These are phyloP conservation scores for Otus scops DNA, from an alignment of 2,797 vertebrate genomes.

Conservation along the genomic window DNA sequence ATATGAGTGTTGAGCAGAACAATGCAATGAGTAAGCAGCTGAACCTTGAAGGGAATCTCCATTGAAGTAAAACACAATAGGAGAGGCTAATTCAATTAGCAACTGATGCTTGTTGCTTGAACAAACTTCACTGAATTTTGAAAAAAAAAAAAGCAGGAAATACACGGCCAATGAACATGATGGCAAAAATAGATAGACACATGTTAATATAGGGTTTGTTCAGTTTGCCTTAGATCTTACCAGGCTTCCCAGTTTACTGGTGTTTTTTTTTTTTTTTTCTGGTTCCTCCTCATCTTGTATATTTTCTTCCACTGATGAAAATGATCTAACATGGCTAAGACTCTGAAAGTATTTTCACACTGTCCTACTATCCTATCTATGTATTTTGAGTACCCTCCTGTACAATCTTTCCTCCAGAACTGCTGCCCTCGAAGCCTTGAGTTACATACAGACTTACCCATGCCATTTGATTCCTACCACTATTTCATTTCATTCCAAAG, in stretches of 20 bases:
- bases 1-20: constrained; percentile 32
- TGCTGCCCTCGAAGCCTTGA: neutral
- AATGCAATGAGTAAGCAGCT: constrained; percentile 53
- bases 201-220: neutral
- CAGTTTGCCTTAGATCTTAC: neutral
- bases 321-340: neutral
- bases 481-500: neutral
- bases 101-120: constrained; percentile 64
- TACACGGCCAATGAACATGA: neutral
- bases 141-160: neutral
- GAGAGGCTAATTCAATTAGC: constrained; percentile 71
- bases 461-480: neutral
- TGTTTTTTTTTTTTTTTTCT: neutral
- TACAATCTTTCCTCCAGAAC: neutral
- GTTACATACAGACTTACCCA: neutral
- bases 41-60: constrained; percentile 65
- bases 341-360: constrained; percentile 4
- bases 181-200: neutral
- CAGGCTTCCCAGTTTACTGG: neutral
- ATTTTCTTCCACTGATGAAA: neutral
- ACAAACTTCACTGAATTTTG: constrained; percentile 50
- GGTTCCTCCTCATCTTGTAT: neutral
- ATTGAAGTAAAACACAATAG: constrained; percentile 68
- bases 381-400: neutral
- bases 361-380: neutral